Evolutionary conservation across 2,888 invertebrate genomes (phyloP).

Genomic region (Flexamia atlantica): DNA sequence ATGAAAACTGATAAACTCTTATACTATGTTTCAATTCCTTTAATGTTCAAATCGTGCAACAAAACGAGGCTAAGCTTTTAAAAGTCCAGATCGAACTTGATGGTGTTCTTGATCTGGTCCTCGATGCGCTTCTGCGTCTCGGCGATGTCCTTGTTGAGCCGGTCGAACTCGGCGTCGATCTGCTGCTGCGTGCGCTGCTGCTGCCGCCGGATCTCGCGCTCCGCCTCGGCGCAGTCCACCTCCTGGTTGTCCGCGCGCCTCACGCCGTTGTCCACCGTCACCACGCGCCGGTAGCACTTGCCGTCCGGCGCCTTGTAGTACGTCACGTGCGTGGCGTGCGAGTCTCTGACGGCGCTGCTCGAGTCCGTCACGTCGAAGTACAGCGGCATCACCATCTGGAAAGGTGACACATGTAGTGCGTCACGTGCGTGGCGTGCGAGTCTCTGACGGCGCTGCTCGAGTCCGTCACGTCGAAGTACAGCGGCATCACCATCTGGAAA

Average conservation of each 20-base stretch:
- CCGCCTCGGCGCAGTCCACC: neutral
- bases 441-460: too few relatives aligned
- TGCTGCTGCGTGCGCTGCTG: neutral
- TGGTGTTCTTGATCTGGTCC: neutral
- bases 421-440: too few relatives aligned
- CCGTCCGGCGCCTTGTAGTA: neutral
- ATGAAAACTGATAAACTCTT: too few relatives aligned
- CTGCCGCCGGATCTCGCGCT: neutral
- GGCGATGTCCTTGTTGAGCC: neutral
- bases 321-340: neutral
- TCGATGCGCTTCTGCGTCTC: neutral
- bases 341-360: neutral
- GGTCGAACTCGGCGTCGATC: neutral
- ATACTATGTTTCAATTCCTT: too few relatives aligned
- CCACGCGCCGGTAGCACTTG: neutral
- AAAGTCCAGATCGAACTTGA: neutral
- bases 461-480: too few relatives aligned
- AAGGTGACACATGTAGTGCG: neutral
- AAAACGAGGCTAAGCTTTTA: neutral
- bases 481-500: too few relatives aligned
- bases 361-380: neutral
- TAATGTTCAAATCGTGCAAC: too few relatives aligned
- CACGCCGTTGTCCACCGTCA: neutral
- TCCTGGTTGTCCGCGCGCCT: neutral
- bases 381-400: constrained; percentile 6